Evolutionary conservation across 2,113 vertebrate genomes (phyloP).

Genomic region (Hydrochoerus hydrochaeris): DNA sequence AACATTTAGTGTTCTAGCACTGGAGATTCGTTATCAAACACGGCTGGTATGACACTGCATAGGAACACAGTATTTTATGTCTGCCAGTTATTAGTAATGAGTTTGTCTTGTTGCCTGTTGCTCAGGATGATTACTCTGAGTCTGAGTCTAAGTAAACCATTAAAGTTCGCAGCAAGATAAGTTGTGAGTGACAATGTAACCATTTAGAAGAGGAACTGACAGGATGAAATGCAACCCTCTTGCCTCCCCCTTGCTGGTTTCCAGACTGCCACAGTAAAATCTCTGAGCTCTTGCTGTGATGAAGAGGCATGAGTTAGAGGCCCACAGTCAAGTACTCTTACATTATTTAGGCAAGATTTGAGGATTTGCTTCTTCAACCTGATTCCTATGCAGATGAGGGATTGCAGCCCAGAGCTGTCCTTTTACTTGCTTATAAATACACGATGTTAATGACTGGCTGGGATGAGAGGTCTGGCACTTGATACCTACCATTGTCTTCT

Average conservation of each 20-base stretch:
- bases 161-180: constrained; percentile 68
- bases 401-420: neutral
- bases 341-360: neutral
- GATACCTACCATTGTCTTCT: neutral
- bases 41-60: neutral
- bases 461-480: neutral
- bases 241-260: neutral
- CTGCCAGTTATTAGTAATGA: constrained; percentile 63
- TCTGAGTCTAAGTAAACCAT: constrained; percentile 60
- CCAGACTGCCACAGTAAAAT: constrained; percentile 40
- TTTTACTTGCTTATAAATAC: neutral
- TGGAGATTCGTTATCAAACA: neutral
- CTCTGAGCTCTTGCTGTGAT: constrained; percentile 39
- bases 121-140: constrained; percentile 68
- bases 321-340: neutral
- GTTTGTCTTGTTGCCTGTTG: constrained; percentile 64
- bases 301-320: constrained; percentile 29
- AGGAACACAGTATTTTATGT: constrained; percentile 25
- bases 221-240: constrained; percentile 59
- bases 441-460: neutral
- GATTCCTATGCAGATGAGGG: neutral
- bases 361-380: neutral
- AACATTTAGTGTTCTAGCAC: neutral
- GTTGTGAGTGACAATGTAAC: constrained; percentile 65
- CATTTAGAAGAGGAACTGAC: constrained; percentile 63